Conservation (phyloP, 2,797 vertebrate species). For the Chromobotia macracanthus region DNA sequence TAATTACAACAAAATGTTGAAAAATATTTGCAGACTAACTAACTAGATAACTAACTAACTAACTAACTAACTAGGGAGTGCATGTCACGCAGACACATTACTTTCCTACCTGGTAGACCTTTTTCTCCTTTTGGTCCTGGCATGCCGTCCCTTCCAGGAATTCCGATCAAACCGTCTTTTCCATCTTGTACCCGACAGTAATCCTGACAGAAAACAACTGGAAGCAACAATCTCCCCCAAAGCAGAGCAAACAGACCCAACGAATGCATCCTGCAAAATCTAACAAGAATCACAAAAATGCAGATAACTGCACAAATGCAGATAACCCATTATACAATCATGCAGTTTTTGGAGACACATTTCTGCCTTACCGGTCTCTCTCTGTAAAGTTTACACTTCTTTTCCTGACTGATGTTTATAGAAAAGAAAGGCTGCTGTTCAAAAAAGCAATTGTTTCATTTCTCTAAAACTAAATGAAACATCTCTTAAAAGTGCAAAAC, state of each 20-base stretch:
- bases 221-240: conserved; percentile 18
- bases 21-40: too few species aligned
- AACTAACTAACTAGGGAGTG: not conserved
- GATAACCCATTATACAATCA: not conserved
- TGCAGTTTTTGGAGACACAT: not conserved
- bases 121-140: conserved; percentile 80
- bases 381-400: not conserved
- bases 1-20: too few species aligned
- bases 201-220: conserved; percentile 39
- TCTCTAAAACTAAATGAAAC: conserved; percentile 49
- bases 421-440: not conserved
- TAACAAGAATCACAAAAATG: conserved; percentile 6
- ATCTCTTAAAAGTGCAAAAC: conserved; percentile 16
- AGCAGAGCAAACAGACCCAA: conserved; percentile 39
- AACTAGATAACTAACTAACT: too few species aligned
- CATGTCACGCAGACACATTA: not conserved
- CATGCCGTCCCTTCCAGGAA: conserved; percentile 75
- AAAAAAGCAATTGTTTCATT: conserved; percentile 51
- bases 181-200: conserved; percentile 55
- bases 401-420: conserved; percentile 17
- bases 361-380: not conserved
- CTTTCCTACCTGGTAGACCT: conserved; percentile 79
- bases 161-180: conserved; percentile 64
- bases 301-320: not conserved
- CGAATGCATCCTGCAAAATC: conserved; percentile 50